Evolutionary conservation across 2,888 invertebrate species (phyloP).

Genomic region (Pandemis corylana): DNA sequence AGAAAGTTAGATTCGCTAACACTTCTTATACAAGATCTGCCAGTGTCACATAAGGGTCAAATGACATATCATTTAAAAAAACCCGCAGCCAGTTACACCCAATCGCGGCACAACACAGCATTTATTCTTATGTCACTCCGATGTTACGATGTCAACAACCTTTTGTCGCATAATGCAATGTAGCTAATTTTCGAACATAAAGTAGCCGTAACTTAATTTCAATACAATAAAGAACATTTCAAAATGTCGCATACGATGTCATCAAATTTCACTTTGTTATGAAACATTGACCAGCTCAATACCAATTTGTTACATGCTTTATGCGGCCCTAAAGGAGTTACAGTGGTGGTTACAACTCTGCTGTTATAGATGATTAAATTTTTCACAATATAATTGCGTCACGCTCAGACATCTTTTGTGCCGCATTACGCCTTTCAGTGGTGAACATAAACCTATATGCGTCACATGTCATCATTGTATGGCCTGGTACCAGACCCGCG

Average conservation of each 20-base stretch:
- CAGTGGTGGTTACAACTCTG: conserved; percentile 13
- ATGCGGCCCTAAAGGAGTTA: conserved; percentile 22
- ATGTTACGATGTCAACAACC: conserved; percentile 33
- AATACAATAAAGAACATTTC: conserved; percentile 44
- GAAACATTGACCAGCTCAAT: conserved; percentile 40
- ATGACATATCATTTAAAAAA: not conserved
- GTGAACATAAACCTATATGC: conserved; percentile 37
- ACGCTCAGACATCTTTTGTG: conserved; percentile 44
- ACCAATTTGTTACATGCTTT: conserved; percentile 19
- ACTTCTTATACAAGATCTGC: not conserved
- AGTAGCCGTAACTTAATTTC: conserved; percentile 40
- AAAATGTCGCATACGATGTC: conserved; percentile 29
- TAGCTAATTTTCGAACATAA: conserved; percentile 34
- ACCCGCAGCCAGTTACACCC: not conserved
- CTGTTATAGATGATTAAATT: conserved; percentile 5
- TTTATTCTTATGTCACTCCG: conserved; percentile 10
- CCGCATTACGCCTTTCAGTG: conserved; percentile 44
- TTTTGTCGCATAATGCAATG: conserved; percentile 20
- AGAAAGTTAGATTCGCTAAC: not conserved
- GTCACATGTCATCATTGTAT: conserved; percentile 34
- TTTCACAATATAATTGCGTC: conserved; percentile 44
- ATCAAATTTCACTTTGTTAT: conserved; percentile 49
- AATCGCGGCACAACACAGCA: not conserved
- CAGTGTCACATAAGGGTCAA: not conserved
- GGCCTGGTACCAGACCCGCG: not conserved